Evolutionary conservation across 2,888 invertebrate species (phyloP), one percentile per base, ranked within the genome.

Genomic region (Caenorhabditis afra): DNA sequence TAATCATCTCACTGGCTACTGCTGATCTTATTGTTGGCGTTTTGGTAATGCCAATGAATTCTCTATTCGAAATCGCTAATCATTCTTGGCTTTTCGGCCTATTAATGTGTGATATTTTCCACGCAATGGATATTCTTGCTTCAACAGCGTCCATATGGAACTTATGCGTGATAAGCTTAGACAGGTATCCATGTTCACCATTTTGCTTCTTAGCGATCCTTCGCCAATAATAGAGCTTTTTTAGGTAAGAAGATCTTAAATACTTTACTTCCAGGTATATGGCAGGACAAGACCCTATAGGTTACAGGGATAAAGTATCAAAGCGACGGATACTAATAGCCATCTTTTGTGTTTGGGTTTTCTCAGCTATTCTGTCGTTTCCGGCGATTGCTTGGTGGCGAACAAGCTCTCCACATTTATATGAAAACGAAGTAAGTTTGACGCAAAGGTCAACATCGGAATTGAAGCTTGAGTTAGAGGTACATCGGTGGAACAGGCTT

Each of bases 231-330:
- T n/a, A n/a, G n/a, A n/a, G n/a, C n/a, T n/a, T n/a, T n/a, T n/a
- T n/a, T n/a, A n/a, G n/a, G n/a, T n/a, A n/a, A n/a, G n/a, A n/a
- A n/a, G n/a, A n/a, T n/a, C n/a, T n/a, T n/a, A n/a, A n/a, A n/a
- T n/a, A n/a, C n/a, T n/a, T 23, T 14, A 91, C 93, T 97, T 84
- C 47, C 44, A 86, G 86, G 18, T 99, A 98, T 91, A 97, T 97
- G 97, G 98, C 98, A 53, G 98, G 98, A 81, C 97, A 96, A 14
- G 97, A 98, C 91, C 98, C 99, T 0, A 96, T 99, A 85, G 95
- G 95, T 57, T 99, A 99, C 91, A 96, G 97, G 1, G 95, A 95
- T 92, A 93, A 94, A 81, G 97, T 99, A 95, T 96, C 95, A 29
- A 94, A 95, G 49, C 93, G 94, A 75, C 93, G 95, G 73, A 96